Percentiles rank a stretch among this genome's conserved stretches.
Evolutionary conservation across 1,140 invertebrate genomes (phyloP).

Genomic region (Lepidurus packardi): DNA sequence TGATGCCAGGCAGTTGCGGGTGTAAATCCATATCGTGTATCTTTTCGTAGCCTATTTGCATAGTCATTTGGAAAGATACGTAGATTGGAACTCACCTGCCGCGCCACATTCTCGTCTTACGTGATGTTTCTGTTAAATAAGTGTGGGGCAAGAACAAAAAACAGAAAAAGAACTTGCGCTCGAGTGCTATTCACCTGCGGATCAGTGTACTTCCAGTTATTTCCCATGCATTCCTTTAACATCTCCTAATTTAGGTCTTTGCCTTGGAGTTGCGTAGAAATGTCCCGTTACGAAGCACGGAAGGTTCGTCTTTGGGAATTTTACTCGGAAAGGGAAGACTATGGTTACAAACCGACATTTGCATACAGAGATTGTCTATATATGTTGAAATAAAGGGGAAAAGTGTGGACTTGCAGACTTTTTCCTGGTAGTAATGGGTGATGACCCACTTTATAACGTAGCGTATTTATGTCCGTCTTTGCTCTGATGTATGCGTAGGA

Average conservation of each 20-base stretch:
- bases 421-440: neutral
- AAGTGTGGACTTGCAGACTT: neutral
- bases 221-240: neutral
- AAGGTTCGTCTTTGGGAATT: neutral
- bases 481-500: neutral
- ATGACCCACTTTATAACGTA: neutral
- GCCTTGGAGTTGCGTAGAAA: neutral
- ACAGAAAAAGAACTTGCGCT: neutral
- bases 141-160: too few species aligned
- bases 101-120: too few species aligned
- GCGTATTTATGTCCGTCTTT: neutral
- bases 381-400: neutral
- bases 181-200: neutral
- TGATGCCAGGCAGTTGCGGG: too few species aligned
- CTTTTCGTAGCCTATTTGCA: too few species aligned
- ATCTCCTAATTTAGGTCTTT: conserved; percentile 14
- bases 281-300: neutral
- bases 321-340: neutral
- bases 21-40: too few species aligned
- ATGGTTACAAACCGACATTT: neutral
- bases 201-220: conserved; percentile 9
- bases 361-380: neutral
- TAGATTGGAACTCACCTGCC: too few species aligned
- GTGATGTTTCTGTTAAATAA: too few species aligned
- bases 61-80: too few species aligned